Base-by-base conservation (phyloP, 2,888 invertebrate genomes). In the Dryomyza anilis region DNA sequence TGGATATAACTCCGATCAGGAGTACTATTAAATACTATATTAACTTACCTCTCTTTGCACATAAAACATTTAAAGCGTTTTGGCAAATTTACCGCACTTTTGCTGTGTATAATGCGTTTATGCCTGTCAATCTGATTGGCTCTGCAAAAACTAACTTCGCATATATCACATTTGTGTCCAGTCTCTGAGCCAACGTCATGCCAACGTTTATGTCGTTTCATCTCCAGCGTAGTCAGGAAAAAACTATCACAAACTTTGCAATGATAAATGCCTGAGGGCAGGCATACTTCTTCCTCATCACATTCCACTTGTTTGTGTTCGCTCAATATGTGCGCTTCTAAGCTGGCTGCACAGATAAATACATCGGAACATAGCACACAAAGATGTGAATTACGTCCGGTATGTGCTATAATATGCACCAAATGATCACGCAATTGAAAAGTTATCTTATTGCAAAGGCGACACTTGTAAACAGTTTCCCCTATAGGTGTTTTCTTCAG, bases 361-460 rank as follows among this genome's bases (percentile, higher is more conserved):
- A 48, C 23, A 21, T 59, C 59, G 10, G 21, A 16, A 36, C 59
- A 59, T 0, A 48, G n/a, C 14, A 48, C 46, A 59, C 59, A 59
- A 23, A 23, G 16, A 21, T 30, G 16, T 5, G 21, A 46, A 12
- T 21, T 59, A 14, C 29, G 48, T 14, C 48, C 59, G 14, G 59
- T 33, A 29, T 70, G 70, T 36, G 67, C 65, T 7, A 65, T 56
- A 19, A 70, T 69, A 27, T 70, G 70, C n/a, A 66, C 67, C 12
- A 66, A 27, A 55, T 70, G 70, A 3, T 67, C 66, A 21, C 58
- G 21, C 19, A 67, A 65, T 53, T 53, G 27, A 2, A 56, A 27
- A 4, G 67, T 65, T 23, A 70, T 70, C 57, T 70, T 69, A 12
- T 67, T 66, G 45, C 70, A 70, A 0, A 67, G 59, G 7, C 60